Evolutionary conservation across 2,888 invertebrate genomes (phyloP).

Genomic region (Torymus auratus): DNA sequence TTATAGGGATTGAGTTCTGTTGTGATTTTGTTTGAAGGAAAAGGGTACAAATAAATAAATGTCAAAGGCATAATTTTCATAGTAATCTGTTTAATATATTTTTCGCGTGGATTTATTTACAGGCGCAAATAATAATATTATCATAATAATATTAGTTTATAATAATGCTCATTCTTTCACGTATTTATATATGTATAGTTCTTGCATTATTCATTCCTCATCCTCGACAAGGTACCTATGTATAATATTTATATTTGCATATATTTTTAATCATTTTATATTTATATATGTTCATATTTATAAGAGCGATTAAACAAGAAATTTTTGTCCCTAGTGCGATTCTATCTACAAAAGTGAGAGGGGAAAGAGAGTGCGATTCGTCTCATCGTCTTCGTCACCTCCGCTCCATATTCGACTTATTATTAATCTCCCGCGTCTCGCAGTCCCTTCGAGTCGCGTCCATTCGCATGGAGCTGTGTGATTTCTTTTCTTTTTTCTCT

Average conservation of each 20-base stretch:
- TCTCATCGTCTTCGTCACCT: not conserved
- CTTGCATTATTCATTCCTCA: slow-evolving; percentile 62
- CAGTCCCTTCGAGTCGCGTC: slow-evolving; percentile 13
- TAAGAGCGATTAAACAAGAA: slow-evolving; percentile 72
- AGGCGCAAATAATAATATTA: slow-evolving; percentile 75
- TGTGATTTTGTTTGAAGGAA: too few species aligned
- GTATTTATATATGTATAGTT: slow-evolving; percentile 71
- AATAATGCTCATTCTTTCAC: slow-evolving; percentile 65
- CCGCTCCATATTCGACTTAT: not conserved
- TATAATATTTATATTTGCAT: slow-evolving; percentile 69
- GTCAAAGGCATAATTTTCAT: slow-evolving; percentile 64
- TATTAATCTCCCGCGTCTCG: slow-evolving; percentile 7
- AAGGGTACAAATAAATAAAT: slow-evolving; percentile 48
- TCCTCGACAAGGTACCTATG: slow-evolving; percentile 65
- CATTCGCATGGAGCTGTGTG: slow-evolving; percentile 27
- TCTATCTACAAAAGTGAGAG: slow-evolving; percentile 69
- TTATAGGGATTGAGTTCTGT: too few species aligned
- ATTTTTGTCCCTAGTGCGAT: slow-evolving; percentile 67
- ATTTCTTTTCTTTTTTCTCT: slow-evolving; percentile 5
- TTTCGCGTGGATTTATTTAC: slow-evolving; percentile 76
- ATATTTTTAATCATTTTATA: slow-evolving; percentile 61
- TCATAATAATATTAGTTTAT: slow-evolving; percentile 58
- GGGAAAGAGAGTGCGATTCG: slow-evolving; percentile 50
- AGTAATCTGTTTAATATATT: slow-evolving; percentile 77
- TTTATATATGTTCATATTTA: slow-evolving; percentile 72